Evolutionary conservation across 2,888 invertebrate species (phyloP).

Genomic region (Chorisops tibialis): DNA sequence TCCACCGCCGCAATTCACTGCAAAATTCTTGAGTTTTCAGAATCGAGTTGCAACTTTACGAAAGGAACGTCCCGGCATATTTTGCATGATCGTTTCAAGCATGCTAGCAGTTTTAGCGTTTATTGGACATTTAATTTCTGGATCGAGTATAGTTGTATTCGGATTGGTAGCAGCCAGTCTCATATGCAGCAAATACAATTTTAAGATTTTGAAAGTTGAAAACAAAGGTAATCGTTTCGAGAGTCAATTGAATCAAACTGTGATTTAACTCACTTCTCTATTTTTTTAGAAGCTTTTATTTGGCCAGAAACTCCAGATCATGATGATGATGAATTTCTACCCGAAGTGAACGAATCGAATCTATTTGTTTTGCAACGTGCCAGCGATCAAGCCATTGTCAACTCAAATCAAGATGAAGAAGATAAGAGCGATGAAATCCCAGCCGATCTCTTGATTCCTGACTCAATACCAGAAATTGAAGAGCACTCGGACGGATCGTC

Average conservation of each 20-base stretch:
- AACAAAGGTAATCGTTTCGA: conserved; percentile 39
- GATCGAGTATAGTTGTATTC: conserved; percentile 43
- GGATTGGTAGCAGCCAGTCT: conserved; percentile 43
- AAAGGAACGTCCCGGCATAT: conserved; percentile 43
- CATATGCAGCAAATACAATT: conserved; percentile 46
- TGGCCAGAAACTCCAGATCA: conserved; percentile 42
- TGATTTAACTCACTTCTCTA: not conserved
- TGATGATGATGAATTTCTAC: conserved; percentile 49
- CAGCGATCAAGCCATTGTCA: conserved; percentile 45
- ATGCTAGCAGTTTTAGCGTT: conserved; percentile 42
- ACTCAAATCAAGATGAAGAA: conserved; percentile 36
- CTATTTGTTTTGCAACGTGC: conserved; percentile 47
- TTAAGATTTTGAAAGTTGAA: conserved; percentile 45
- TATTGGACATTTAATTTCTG: conserved; percentile 46
- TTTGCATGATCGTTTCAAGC: conserved; percentile 40
- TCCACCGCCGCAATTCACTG: conserved; percentile 43
- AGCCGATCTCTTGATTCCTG: conserved; percentile 48
- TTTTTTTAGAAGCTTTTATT: conserved; percentile 19
- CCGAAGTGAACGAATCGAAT: conserved; percentile 47
- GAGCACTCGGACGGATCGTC: conserved; percentile 47
- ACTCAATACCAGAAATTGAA: conserved; percentile 50
- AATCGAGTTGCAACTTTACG: conserved; percentile 39
- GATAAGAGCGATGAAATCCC: conserved; percentile 50
- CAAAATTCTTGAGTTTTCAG: conserved; percentile 36
- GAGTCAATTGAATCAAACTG: not conserved